phyloP scores from a whole-genome alignment of 2,888 invertebrate species.

The Stramonita haemastoma region DNA sequence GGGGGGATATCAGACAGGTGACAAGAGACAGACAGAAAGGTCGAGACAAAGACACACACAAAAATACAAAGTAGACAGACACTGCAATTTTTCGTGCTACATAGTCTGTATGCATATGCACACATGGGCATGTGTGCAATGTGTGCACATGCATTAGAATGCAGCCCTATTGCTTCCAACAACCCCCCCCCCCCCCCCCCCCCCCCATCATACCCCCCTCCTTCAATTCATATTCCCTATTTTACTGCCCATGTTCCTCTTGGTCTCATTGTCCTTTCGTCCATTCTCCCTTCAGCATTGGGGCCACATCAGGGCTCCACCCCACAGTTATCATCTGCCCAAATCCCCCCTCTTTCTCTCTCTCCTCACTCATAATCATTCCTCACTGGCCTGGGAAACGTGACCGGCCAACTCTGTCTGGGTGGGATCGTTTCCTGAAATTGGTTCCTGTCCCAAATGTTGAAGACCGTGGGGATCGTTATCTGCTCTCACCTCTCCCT shows the following conservation, averaged over 20 bases:
- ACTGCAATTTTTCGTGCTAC: too few species aligned
- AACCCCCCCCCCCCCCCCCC: neutral
- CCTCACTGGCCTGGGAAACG: neutral
- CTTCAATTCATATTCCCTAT: too few species aligned
- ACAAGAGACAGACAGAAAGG: too few species aligned
- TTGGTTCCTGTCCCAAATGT: neutral
- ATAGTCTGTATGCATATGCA: neutral
- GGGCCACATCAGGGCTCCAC: too few species aligned
- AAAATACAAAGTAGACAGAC: too few species aligned
- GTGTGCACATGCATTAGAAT: neutral
- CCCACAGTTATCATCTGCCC: neutral
- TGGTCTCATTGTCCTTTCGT: too few species aligned
- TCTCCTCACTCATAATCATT: neutral
- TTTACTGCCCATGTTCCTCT: too few species aligned
- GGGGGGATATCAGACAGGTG: too few species aligned
- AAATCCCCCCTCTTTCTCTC: neutral
- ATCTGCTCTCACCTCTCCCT: neutral
- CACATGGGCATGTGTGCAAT: neutral
- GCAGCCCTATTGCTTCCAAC: neutral
- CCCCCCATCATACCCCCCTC: neutral
- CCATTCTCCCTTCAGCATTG: too few species aligned
- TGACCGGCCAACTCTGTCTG: constrained; percentile 1
- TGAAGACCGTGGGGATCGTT: constrained; percentile 1
- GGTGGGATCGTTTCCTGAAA: neutral
- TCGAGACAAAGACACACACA: too few species aligned